Percentiles rank a stretch among this genome's conserved stretches.
phyloP scores from a whole-genome alignment of 2,113 vertebrate species.

The Saccopteryx bilineata region DNA sequence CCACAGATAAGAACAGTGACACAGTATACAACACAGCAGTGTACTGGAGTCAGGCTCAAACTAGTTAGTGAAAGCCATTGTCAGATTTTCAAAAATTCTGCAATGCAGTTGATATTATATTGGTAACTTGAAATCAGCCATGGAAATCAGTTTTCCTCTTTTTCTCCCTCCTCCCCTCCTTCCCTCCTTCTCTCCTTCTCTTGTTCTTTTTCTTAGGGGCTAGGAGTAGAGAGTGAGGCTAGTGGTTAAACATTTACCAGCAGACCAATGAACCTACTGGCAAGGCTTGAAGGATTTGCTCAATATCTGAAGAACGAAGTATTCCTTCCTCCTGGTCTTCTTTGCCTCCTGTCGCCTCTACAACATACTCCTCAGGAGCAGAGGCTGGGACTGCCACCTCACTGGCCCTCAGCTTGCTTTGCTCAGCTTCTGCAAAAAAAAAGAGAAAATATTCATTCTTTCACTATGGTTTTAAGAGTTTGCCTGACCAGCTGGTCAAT shows the following conservation, averaged over 20 bases:
- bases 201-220: not conserved
- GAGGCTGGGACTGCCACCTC: not conserved
- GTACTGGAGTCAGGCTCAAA: not conserved
- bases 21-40: no score
- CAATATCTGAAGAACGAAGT: accelerated
- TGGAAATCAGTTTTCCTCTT: not conserved
- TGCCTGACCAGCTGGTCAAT: constrained; percentile 95
- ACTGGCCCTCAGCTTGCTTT: not conserved
- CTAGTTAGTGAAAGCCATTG: not conserved
- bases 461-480: constrained; percentile 95
- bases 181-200: no score
- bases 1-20: not conserved
- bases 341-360: not conserved
- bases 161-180: not conserved
- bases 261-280: not conserved
- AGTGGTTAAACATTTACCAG: not conserved
- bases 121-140: not conserved
- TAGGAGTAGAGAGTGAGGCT: not conserved
- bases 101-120: not conserved
- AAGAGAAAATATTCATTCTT: constrained; percentile 87
- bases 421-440: constrained; percentile 85
- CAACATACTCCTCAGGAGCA: not conserved
- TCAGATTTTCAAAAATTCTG: constrained; percentile 22
- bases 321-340: not conserved
- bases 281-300: not conserved